phyloP scores from a whole-genome alignment of 64 coral and sea anemone genomes.

The Stylophora pistillata region DNA sequence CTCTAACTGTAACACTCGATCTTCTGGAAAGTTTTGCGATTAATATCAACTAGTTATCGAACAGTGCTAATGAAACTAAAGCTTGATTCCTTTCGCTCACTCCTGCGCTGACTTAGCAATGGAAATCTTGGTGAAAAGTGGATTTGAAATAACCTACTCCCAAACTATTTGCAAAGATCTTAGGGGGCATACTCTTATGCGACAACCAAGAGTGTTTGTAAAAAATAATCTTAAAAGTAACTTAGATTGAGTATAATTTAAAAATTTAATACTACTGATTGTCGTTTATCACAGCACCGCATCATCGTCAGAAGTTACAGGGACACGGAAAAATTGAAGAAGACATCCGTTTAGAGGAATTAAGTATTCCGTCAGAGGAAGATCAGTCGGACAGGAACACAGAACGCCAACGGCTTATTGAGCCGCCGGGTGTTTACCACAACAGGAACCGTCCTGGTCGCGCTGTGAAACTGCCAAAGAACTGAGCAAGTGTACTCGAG shows the following conservation, averaged over 20 bases:
- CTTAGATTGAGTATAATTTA: not conserved
- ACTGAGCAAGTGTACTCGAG: not conserved
- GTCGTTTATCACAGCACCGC: not conserved
- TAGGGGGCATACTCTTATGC: no score
- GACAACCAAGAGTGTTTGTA: no score
- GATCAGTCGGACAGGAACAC: not conserved
- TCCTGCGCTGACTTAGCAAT: no score
- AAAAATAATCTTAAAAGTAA: no score
- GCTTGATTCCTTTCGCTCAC: no score
- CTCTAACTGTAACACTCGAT: no score
- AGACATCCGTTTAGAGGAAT: not conserved
- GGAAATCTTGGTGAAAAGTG: no score
- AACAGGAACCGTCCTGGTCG: not conserved
- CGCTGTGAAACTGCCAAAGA: not conserved
- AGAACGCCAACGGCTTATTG: not conserved
- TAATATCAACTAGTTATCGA: no score
- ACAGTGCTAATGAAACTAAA: no score
- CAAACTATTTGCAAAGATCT: no score
- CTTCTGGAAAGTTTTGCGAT: no score
- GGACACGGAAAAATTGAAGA: not conserved
- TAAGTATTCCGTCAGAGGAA: not conserved
- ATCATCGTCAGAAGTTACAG: not conserved
- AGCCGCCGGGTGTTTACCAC: not conserved
- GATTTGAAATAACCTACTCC: no score
- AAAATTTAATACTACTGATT: not conserved